phyloP scores from a whole-genome alignment of 2,113 vertebrate species.

The Xenopus laevis region DNA sequence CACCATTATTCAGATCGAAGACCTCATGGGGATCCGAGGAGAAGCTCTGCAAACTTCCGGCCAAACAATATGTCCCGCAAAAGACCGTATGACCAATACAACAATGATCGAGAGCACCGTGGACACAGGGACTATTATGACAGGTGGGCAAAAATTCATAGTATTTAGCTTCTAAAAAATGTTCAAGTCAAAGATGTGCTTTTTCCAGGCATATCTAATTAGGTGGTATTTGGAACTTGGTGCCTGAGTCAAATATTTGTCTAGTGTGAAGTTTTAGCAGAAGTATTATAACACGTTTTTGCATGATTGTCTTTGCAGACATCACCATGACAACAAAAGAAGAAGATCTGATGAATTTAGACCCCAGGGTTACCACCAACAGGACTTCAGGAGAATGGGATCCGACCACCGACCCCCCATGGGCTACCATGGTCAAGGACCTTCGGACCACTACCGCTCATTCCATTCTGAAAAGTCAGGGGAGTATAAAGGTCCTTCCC shows the following conservation, averaged over 20 bases:
- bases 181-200: no score
- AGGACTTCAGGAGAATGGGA: conserved; percentile 85
- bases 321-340: conserved; percentile 85
- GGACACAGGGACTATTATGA: conserved; percentile 90
- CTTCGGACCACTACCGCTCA: conserved; percentile 84
- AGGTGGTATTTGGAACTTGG: no score
- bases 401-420: conserved; percentile 79
- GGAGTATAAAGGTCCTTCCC: conserved; percentile 80
- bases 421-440: conserved; percentile 75
- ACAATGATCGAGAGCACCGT: conserved; percentile 88
- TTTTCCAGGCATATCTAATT: no score
- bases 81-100: conserved; percentile 87
- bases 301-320: conserved; percentile 58
- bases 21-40: conserved; percentile 78
- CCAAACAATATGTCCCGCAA: conserved; percentile 84
- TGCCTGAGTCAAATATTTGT: no score
- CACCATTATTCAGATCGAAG: conserved; percentile 87
- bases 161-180: no score
- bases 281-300: no score
- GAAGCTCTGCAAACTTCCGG: conserved; percentile 81
- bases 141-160: conserved; percentile 62
- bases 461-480: conserved; percentile 81
- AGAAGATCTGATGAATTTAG: conserved; percentile 86
- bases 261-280: no score
- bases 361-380: conserved; percentile 83